phyloP scores from a whole-genome alignment of 2,797 vertebrate species.

The Phrynocephalus guinanensis region DNA sequence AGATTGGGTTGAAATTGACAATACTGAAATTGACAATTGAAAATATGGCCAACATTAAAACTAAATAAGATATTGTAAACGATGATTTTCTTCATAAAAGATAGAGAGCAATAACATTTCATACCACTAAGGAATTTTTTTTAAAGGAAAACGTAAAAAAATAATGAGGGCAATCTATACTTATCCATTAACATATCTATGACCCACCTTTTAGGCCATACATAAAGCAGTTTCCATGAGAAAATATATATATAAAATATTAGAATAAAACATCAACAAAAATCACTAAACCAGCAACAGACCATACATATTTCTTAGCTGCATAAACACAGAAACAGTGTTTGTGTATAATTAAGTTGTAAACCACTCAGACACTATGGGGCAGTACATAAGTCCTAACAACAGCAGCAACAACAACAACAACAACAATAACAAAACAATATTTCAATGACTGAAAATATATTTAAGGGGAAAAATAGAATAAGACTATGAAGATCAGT shows the following conservation, averaged over 20 bases:
- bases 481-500: conserved; percentile 74
- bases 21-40: conserved; percentile 70
- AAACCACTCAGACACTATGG: no score
- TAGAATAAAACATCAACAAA: neutral
- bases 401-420: no score
- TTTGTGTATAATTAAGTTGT: no score
- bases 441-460: conserved; percentile 17
- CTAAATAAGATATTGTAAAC: conserved; percentile 32
- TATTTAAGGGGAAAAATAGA: conserved; percentile 79
- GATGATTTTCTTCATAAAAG: neutral
- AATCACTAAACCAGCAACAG: neutral
- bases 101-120: neutral
- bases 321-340: neutral
- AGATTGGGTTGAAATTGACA: no score
- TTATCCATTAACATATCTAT: neutral
- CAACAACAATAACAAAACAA: neutral
- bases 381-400: no score
- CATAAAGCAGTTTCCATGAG: neutral
- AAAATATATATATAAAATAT: neutral
- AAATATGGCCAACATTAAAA: conserved; percentile 74
- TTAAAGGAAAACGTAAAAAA: neutral
- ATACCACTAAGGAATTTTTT: neutral
- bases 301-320: neutral
- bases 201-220: neutral
- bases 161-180: neutral